Conservation (phyloP, 2,113 vertebrate genomes). For the Dasyurus viverrinus region DNA sequence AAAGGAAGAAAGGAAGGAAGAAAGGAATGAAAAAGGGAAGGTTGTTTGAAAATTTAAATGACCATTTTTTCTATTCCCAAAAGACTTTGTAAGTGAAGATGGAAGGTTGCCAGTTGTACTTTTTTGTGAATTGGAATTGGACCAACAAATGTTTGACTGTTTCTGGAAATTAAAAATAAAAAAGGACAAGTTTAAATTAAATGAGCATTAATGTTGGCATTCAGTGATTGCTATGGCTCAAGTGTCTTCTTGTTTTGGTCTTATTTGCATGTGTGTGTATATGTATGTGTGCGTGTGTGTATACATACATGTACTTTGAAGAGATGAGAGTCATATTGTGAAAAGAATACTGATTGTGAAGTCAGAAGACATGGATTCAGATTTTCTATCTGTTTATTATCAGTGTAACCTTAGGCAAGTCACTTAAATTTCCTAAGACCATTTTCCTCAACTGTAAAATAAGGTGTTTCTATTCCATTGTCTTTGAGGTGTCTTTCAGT, state of each 20-base stretch:
- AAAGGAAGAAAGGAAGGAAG: too few species aligned
- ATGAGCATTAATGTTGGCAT: slow-evolving; percentile 5
- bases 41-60: not conserved
- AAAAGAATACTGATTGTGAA: not conserved
- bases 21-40: too few species aligned
- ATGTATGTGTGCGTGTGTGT: not conserved
- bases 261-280: not conserved
- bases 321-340: not conserved
- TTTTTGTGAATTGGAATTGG: slow-evolving; percentile 37
- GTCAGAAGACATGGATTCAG: not conserved
- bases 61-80: not conserved
- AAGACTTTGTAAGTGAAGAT: not conserved
- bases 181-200: not conserved
- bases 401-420: not conserved
- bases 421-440: not conserved
- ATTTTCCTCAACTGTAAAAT: not conserved
- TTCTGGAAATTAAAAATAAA: slow-evolving; percentile 15
- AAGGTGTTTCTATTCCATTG: not conserved
- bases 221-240: not conserved
- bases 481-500: not conserved
- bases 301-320: not conserved
- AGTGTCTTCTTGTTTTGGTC: not conserved
- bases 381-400: not conserved
- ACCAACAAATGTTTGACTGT: not conserved
- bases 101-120: not conserved